phyloP scores from a whole-genome alignment of 2,113 vertebrate genomes.

The Noctilio leporinus region DNA sequence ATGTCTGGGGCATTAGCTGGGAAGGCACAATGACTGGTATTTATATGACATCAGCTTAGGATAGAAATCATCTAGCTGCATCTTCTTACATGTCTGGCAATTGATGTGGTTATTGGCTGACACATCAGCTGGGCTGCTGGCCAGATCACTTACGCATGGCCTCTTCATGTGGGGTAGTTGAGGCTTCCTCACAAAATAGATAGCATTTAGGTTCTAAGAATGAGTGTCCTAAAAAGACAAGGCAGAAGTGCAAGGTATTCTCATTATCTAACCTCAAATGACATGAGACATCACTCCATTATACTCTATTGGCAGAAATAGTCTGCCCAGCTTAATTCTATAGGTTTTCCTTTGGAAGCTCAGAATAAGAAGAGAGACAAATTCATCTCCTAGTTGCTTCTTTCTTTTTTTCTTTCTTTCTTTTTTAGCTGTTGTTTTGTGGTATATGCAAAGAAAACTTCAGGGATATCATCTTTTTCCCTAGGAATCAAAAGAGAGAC shows the following conservation, averaged over 20 bases:
- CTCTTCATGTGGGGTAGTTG: background rate
- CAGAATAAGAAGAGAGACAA: background rate
- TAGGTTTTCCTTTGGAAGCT: background rate
- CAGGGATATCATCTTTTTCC: background rate
- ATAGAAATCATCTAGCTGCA: background rate
- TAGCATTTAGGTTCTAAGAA: background rate
- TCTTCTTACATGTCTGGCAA: background rate
- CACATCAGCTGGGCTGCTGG: background rate
- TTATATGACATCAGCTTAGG: background rate
- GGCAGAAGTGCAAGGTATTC: background rate
- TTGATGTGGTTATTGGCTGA: background rate
- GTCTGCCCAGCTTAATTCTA: background rate
- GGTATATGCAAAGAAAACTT: background rate
- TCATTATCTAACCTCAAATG: background rate
- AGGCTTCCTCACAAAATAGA: background rate
- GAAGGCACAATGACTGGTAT: background rate
- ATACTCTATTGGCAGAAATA: background rate
- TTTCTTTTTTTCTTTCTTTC: background rate
- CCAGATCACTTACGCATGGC: background rate
- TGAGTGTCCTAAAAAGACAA: background rate
- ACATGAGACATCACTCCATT: background rate
- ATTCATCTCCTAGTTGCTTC: background rate
- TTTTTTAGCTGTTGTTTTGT: background rate
- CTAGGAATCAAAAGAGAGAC: background rate
- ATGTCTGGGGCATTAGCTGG: background rate